Conservation (phyloP, 2,888 invertebrate genomes). For the Andrena fulva region DNA sequence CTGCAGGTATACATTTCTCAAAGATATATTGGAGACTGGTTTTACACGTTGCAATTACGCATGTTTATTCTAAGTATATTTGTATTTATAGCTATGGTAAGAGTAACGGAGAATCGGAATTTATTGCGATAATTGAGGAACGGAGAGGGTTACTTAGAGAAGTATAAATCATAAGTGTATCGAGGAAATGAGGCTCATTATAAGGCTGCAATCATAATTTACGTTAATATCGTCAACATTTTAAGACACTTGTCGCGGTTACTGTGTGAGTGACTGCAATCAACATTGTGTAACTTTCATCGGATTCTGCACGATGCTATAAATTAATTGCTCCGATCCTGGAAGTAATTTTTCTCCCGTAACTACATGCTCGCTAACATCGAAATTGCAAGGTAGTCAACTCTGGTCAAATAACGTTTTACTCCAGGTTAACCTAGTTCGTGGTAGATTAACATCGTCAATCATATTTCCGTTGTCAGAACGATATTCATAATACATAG, state of each 20-base stretch:
- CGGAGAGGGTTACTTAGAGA: slow-evolving; percentile 26
- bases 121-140: slow-evolving; percentile 35
- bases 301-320: neutral
- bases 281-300: slow-evolving; percentile 1
- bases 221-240: slow-evolving; percentile 19
- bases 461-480: neutral
- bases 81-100: too few relatives aligned
- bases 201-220: slow-evolving; percentile 12
- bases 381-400: slow-evolving; percentile 10
- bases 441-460: neutral
- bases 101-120: slow-evolving; percentile 2
- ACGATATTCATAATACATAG: neutral
- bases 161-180: slow-evolving; percentile 34
- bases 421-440: neutral
- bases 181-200: slow-evolving; percentile 13
- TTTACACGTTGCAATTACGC: too few relatives aligned
- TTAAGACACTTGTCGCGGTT: slow-evolving; percentile 10
- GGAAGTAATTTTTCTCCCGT: too few relatives aligned
- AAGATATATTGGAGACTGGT: too few relatives aligned
- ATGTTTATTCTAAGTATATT: too few relatives aligned
- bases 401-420: slow-evolving; percentile 12
- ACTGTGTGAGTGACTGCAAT: neutral
- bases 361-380: neutral
- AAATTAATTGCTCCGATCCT: neutral
- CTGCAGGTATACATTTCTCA: too few relatives aligned